A percentile compares a stretch with the other conserved stretches of the same genome.
Conservation (phyloP, 2,113 vertebrate genomes). For the Psittacula cyanocephala region DNA sequence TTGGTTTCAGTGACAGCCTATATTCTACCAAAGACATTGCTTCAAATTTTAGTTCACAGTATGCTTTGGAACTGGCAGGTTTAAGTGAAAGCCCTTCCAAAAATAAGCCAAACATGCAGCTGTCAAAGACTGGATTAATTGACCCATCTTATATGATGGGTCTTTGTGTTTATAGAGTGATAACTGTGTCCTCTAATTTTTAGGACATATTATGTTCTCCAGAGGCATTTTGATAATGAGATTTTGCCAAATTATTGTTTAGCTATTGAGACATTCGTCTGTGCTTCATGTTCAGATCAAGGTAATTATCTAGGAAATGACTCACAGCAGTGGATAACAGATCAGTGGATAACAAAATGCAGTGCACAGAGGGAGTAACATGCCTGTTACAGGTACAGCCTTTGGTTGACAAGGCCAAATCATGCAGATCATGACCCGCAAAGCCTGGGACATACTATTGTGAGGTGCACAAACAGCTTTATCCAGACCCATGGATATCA, state of each 20-base stretch:
- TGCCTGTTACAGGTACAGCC: neutral
- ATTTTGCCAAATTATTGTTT: neutral
- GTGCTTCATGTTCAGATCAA: neutral
- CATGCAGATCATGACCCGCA: neutral
- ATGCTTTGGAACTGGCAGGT: neutral
- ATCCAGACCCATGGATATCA: neutral
- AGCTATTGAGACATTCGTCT: neutral
- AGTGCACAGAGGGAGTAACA: neutral
- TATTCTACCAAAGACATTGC: neutral
- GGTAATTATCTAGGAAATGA: conserved; percentile 6
- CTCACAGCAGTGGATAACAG: neutral
- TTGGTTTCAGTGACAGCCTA: neutral
- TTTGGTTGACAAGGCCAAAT: neutral
- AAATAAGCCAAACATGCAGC: neutral
- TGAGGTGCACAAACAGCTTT: neutral
- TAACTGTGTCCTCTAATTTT: conserved; percentile 25
- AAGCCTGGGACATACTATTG: neutral
- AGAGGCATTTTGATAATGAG: neutral
- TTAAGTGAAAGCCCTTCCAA: conserved; percentile 15
- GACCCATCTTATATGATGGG: neutral
- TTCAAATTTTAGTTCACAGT: neutral
- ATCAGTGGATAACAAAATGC: neutral
- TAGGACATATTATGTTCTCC: neutral
- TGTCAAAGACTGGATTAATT: conserved; percentile 46
- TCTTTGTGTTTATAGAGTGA: conserved; percentile 17